phyloP scores from a whole-genome alignment of 1,140 invertebrate species.

The Magallana angulata region DNA sequence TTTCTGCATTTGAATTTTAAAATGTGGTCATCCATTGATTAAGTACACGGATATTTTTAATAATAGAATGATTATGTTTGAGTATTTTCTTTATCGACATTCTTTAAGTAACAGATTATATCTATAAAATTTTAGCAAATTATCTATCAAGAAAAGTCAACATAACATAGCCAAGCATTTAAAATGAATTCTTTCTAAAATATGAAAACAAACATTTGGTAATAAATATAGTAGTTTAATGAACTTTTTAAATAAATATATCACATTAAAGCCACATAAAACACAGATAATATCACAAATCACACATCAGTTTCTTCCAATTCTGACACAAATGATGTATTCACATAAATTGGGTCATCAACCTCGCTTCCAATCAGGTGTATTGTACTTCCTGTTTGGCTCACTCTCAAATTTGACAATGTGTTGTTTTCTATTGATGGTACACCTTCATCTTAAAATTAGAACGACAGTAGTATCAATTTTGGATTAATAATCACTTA shows the following conservation, averaged over 20 bases:
- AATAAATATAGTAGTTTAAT: background rate
- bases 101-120: too few relatives aligned
- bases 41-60: too few relatives aligned
- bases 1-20: too few relatives aligned
- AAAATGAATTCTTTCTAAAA: background rate
- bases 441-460: background rate
- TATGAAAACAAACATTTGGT: background rate
- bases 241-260: background rate
- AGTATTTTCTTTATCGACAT: too few relatives aligned
- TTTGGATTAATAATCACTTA: too few relatives aligned
- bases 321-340: slow-evolving; percentile 25
- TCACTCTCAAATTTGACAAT: background rate
- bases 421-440: background rate
- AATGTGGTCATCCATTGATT: too few relatives aligned
- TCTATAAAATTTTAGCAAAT: too few relatives aligned
- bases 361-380: slow-evolving; percentile 11
- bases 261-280: slow-evolving; percentile 23
- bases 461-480: too few relatives aligned
- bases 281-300: background rate
- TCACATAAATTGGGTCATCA: slow-evolving; percentile 37
- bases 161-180: too few relatives aligned
- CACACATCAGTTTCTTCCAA: slow-evolving; percentile 25
- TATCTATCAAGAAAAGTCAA: too few relatives aligned
- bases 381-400: slow-evolving; percentile 41
- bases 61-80: too few relatives aligned